Evolutionary conservation across 2,888 invertebrate genomes (phyloP).

Genomic region (Drosophila setosimentum): DNA sequence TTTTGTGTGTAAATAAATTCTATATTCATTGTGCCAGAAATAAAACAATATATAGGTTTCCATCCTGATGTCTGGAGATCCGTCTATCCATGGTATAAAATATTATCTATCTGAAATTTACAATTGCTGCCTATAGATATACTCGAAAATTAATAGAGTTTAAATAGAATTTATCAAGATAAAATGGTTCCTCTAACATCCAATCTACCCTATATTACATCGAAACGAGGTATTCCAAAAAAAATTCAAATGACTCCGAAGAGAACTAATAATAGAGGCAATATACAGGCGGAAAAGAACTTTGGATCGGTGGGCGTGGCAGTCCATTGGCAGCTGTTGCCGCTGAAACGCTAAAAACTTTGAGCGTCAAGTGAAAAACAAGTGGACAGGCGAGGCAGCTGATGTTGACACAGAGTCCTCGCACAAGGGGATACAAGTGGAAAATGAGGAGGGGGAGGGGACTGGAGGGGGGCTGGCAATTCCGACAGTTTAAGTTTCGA

Average conservation of each 20-base stretch:
- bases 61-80: not conserved
- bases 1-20: not conserved
- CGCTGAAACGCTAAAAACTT: slow-evolving; percentile 55
- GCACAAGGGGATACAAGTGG: not conserved
- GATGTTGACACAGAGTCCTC: slow-evolving; percentile 60
- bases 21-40: not conserved
- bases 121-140: not conserved
- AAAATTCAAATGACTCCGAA: slow-evolving; percentile 22
- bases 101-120: not conserved
- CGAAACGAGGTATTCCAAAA: not conserved
- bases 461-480: not conserved
- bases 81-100: not conserved
- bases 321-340: slow-evolving; percentile 66
- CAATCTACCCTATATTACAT: not conserved
- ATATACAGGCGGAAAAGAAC: not conserved
- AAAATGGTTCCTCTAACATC: not conserved
- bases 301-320: slow-evolving; percentile 19
- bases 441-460: not conserved
- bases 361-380: slow-evolving; percentile 71
- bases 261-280: slow-evolving; percentile 19
- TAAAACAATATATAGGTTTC: not conserved
- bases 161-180: not conserved
- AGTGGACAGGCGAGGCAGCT: slow-evolving; percentile 65
- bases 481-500: slow-evolving; percentile 56
- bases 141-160: not conserved